A percentile compares a stretch with the other conserved stretches of the same genome.
These are phyloP conservation scores for Hippocampus kuda DNA, from an alignment of 2,797 vertebrate genomes.

Conservation along the genomic window DNA sequence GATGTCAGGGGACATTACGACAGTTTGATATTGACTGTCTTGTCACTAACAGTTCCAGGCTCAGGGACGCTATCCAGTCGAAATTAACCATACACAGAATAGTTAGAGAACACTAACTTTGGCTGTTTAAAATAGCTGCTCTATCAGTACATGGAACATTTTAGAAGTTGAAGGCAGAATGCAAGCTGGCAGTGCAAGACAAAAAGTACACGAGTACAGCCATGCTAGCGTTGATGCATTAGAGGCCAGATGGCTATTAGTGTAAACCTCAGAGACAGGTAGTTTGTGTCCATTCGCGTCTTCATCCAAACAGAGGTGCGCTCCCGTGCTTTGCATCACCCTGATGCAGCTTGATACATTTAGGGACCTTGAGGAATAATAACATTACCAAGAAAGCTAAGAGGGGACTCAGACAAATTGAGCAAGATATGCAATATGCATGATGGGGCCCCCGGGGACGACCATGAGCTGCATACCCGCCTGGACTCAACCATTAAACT, in stretches of 20 bases:
- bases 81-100: constrained; percentile 1
- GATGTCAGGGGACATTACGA: constrained; percentile 15
- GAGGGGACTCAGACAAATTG: constrained; percentile 44
- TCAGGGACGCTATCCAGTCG: constrained; percentile 6
- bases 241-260: constrained; percentile 38
- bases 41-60: neutral
- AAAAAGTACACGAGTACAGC: constrained; percentile 8
- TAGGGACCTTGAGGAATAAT: constrained; percentile 49
- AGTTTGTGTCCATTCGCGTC: constrained; percentile 64
- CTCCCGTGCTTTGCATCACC: constrained; percentile 25
- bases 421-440: constrained; percentile 37
- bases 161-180: neutral
- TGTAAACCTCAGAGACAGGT: constrained; percentile 40
- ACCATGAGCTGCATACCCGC: too few species aligned
- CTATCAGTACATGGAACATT: neutral
- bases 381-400: constrained; percentile 46
- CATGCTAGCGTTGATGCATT: constrained; percentile 31
- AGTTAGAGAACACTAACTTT: too few species aligned
- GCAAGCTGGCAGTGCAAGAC: neutral
- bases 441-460: constrained; percentile 20
- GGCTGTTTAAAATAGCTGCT: neutral
- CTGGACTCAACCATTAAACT: too few species aligned
- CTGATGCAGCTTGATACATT: constrained; percentile 56
- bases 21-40: constrained; percentile 19
- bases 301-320: constrained; percentile 47